These are phyloP conservation scores for Sphyrna mokarran DNA, from an alignment of 2,113 vertebrate species.

Conservation along the genomic window DNA sequence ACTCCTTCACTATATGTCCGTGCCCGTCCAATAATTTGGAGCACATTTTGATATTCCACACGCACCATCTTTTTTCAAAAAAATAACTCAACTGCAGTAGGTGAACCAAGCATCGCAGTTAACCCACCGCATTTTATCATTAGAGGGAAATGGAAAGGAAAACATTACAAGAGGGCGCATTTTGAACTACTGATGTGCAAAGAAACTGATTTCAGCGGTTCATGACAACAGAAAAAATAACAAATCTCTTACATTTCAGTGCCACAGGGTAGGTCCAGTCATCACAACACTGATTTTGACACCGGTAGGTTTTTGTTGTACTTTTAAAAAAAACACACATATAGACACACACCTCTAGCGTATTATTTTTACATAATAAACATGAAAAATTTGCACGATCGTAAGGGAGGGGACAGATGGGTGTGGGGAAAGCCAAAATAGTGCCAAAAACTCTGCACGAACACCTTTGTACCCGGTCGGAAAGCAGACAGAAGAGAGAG, in stretches of 20 bases:
- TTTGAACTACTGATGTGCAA: neutral
- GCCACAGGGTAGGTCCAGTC: neutral
- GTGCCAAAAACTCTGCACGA: neutral
- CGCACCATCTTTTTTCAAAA: neutral
- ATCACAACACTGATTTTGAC: constrained; percentile 17
- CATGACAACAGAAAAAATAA: neutral
- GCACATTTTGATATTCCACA: constrained; percentile 1
- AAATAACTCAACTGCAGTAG: neutral
- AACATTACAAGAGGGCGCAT: constrained; percentile 1
- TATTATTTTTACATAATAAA: neutral
- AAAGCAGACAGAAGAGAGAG: neutral
- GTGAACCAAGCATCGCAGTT: neutral
- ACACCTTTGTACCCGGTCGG: neutral
- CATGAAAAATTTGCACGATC: neutral
- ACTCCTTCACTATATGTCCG: neutral
- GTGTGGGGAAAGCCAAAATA: neutral
- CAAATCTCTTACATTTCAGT: constrained; percentile 4
- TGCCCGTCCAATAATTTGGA: neutral
- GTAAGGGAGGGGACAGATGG: neutral
- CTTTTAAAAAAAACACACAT: neutral
- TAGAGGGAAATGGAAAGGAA: neutral
- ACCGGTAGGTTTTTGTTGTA: neutral
- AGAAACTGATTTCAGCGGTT: neutral
- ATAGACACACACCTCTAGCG: neutral
- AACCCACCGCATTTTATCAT: neutral